Evolutionary conservation across 1,140 invertebrate species (phyloP), one percentile per base, ranked within the genome.

Genomic region (Plutomurus gul): DNA sequence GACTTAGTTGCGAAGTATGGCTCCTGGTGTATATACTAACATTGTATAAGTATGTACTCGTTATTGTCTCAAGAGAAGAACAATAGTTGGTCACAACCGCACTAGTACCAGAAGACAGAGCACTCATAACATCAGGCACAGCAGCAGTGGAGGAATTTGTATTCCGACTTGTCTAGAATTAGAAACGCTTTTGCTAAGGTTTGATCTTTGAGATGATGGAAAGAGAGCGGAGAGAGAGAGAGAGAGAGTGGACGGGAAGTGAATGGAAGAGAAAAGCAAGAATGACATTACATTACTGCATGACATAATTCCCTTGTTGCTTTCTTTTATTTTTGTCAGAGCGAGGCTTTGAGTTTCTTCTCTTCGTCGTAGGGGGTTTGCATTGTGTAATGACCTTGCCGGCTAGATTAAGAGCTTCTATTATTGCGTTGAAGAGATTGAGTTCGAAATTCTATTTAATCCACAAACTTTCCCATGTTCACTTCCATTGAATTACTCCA

Each of bases 221-320:
- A 49, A n/a, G 5, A 6, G 11, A 47, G 11, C n/a, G n/a, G n/a
- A n/a, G n/a, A n/a, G n/a, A n/a, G n/a, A n/a, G n/a, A n/a, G n/a
- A n/a, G n/a, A n/a, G n/a, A n/a, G n/a, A n/a, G n/a, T n/a, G 13
- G 11, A 46, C 10, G 22, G 27, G 36, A 65, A 65, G 27, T 30
- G 27, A 65, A 65, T 65, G 27, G 56, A 65, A 65, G 36, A 65
- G 56, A 65, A 65, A 65, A 65, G 27, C 27, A 65, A 33, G 27
- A 65, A 33, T 65, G 56, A 36, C 56, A 65, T 65, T 33, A 36
- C 56, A 33, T 65, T 65, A n/a, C 37, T 43, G 36, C 56, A 65
- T 65, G 27, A 33, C 56, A 65, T 56, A 65, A 65, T 65, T 65
- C 56, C 27, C 27, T 65, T 30, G 27, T 36, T 16, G 16, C 27